A percentile compares a stretch with the other conserved stretches of the same genome.
Evolutionary conservation across 2,797 vertebrate genomes (phyloP).

Genomic region (Paedocypris micromegethes): DNA sequence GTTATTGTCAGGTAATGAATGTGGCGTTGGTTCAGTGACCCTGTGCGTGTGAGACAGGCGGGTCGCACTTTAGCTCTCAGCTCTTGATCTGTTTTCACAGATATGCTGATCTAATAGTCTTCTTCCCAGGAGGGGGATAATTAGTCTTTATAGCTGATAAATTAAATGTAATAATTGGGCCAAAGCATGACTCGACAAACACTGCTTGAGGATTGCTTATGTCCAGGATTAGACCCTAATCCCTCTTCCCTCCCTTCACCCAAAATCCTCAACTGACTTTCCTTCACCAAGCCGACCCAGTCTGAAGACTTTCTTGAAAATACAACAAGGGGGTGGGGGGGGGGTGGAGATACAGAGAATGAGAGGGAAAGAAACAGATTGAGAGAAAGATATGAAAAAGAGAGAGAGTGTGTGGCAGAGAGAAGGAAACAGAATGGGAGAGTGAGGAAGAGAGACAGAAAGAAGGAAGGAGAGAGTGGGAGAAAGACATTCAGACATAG

Average conservation of each 20-base stretch:
- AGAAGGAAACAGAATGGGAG: background rate
- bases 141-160: constrained; percentile 41
- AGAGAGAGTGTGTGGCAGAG: background rate
- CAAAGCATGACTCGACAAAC: constrained; percentile 38
- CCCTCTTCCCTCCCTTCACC: constrained; percentile 48
- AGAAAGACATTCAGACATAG: background rate
- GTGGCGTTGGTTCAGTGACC: constrained; percentile 27
- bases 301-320: constrained; percentile 24
- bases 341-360: background rate
- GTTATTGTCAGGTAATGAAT: constrained; percentile 16
- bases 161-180: constrained; percentile 53
- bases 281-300: constrained; percentile 35
- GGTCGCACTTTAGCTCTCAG: constrained; percentile 34
- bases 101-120: constrained; percentile 28
- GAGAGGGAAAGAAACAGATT: constrained; percentile 1
- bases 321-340: constrained; percentile 16
- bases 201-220: constrained; percentile 47
- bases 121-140: constrained; percentile 20
- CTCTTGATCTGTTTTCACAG: constrained; percentile 43
- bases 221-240: constrained; percentile 67
- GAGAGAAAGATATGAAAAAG: constrained; percentile 16
- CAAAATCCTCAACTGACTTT: constrained; percentile 15
- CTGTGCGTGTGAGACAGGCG: constrained; percentile 18
- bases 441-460: constrained; percentile 12
- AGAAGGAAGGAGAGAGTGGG: constrained; percentile 9